A percentile compares a stretch with the other conserved stretches of the same genome.
These are phyloP conservation scores for Pelvicachromis taeniatus DNA, from an alignment of 2,113 vertebrate genomes.

Conservation along the genomic window DNA sequence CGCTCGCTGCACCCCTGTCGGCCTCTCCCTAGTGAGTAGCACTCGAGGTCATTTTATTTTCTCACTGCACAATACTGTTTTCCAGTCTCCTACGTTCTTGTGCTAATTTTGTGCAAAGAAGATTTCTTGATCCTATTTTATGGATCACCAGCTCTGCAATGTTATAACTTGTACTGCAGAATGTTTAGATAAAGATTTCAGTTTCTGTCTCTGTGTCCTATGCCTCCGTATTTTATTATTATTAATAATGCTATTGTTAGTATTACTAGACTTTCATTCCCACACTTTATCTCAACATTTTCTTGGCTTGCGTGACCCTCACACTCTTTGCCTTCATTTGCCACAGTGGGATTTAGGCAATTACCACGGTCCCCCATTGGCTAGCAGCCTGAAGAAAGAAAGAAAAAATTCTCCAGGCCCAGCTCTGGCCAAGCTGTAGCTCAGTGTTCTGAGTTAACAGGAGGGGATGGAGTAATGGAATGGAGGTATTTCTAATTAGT, in stretches of 20 bases:
- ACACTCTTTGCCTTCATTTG: constrained; percentile 38
- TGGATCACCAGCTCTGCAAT: neutral
- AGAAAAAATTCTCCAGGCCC: constrained; percentile 39
- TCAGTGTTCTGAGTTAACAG: constrained; percentile 28
- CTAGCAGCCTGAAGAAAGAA: constrained; percentile 31
- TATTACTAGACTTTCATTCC: constrained; percentile 14
- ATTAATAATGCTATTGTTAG: neutral
- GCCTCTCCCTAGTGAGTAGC: constrained; percentile 58
- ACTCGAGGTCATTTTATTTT: constrained; percentile 41
- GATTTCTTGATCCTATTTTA: neutral
- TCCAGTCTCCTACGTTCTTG: neutral
- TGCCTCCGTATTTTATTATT: neutral
- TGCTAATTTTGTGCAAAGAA: neutral
- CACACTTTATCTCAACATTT: constrained; percentile 12
- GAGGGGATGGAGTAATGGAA: neutral
- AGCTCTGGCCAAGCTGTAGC: constrained; percentile 9
- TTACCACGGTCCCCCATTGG: constrained; percentile 60
- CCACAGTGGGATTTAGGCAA: constrained; percentile 61
- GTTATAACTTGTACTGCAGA: neutral
- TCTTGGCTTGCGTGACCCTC: constrained; percentile 33
- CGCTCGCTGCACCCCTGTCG: constrained; percentile 35
- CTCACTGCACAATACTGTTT: neutral
- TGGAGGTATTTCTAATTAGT: constrained; percentile 61
- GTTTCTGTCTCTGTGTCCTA: neutral
- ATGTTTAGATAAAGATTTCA: neutral